phyloP scores from a whole-genome alignment of 1,140 invertebrate species.

The Trachelipus rathkii region DNA sequence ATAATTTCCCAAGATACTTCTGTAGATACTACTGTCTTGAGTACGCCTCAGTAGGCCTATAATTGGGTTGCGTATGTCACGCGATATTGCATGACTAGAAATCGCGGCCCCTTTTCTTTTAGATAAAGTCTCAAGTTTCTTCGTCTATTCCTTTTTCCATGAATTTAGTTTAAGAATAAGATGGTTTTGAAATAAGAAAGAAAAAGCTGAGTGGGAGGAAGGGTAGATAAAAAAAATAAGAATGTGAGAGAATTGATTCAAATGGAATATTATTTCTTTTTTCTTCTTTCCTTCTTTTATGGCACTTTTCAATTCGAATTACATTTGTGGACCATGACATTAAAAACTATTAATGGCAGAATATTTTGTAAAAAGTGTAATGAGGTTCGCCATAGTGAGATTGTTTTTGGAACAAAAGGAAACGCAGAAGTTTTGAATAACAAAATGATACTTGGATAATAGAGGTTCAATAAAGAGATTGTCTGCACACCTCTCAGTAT shows the following conservation, averaged over 20 bases:
- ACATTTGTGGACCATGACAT: slow-evolving; percentile 1
- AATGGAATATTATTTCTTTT: neutral
- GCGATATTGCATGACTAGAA: slow-evolving; percentile 3
- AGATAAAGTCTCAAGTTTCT: slow-evolving; percentile 11
- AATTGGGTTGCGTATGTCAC: neutral
- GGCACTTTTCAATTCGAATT: neutral
- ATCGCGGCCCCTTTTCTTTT: neutral
- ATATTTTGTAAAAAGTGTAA: slow-evolving; percentile 9
- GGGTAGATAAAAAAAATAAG: too few relatives aligned
- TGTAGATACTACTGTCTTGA: neutral
- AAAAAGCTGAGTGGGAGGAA: too few relatives aligned
- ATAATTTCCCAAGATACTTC: slow-evolving; percentile 3
- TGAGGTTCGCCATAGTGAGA: neutral
- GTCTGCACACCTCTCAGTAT: neutral
- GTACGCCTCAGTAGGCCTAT: slow-evolving; percentile 4
- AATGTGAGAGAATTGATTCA: neutral
- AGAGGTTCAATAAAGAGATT: neutral
- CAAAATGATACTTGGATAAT: neutral
- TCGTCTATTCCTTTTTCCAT: neutral
- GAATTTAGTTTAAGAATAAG: neutral
- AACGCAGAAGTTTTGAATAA: neutral
- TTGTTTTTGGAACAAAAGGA: neutral
- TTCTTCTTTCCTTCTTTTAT: neutral
- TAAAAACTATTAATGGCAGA: neutral
- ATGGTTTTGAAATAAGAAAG: too few relatives aligned